A percentile compares a stretch with the other conserved stretches of the same genome.
Evolutionary conservation across 2,888 invertebrate genomes (phyloP).

Genomic region (Drosophila affinis): DNA sequence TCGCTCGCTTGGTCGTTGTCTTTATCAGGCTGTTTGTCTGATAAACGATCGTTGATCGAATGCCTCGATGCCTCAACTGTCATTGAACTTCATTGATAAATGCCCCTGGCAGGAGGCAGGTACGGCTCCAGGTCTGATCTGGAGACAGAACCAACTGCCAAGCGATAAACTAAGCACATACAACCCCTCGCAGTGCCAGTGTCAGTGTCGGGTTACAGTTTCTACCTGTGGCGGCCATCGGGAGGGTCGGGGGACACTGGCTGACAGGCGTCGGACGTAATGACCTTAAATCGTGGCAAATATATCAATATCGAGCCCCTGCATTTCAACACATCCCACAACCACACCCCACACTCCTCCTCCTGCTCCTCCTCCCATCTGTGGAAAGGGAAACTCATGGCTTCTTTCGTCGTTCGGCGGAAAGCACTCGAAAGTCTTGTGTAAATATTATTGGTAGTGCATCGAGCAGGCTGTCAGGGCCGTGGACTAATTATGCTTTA

Average conservation of each 20-base stretch:
- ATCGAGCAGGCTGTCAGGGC: constrained; percentile 44
- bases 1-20: constrained; percentile 37
- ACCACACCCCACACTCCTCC: constrained; percentile 16
- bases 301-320: constrained; percentile 56
- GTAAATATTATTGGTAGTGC: constrained; percentile 61
- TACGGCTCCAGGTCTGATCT: background rate
- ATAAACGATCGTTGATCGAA: constrained; percentile 72
- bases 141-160: background rate
- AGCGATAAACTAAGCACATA: constrained; percentile 68
- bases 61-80: constrained; percentile 65
- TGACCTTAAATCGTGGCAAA: constrained; percentile 57
- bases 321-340: constrained; percentile 51
- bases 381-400: constrained; percentile 52
- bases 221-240: constrained; percentile 53
- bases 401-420: constrained; percentile 48
- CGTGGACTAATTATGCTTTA: constrained; percentile 63
- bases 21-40: constrained; percentile 67
- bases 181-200: constrained; percentile 6
- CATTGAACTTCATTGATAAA: constrained; percentile 80
- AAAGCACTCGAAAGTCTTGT: constrained; percentile 65
- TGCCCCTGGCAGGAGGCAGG: constrained; percentile 35
- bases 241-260: background rate
- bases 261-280: constrained; percentile 11
- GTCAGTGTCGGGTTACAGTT: constrained; percentile 55
- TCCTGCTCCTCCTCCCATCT: constrained; percentile 1